These are phyloP conservation scores for Magallana ariakensis DNA, from an alignment of 1,140 invertebrate genomes.

Conservation along the genomic window DNA sequence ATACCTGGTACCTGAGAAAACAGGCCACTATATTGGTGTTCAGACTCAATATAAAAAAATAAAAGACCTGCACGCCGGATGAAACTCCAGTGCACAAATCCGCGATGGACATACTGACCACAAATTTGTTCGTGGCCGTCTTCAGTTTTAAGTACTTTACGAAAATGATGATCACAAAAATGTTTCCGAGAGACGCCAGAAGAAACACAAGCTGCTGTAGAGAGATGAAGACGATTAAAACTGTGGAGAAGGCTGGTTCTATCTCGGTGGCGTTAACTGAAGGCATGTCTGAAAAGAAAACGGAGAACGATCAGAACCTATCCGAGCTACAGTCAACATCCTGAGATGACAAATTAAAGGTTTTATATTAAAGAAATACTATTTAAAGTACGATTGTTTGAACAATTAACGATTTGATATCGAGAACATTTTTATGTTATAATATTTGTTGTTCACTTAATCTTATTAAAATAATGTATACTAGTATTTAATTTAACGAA, in stretches of 20 bases:
- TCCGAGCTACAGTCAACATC: no score
- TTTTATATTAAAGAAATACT: no score
- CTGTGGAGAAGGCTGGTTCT: conserved; percentile 13
- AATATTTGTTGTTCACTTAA: no score
- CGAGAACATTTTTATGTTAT: no score
- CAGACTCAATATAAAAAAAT: conserved; percentile 48
- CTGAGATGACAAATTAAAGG: no score
- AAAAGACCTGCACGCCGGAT: conserved; percentile 52
- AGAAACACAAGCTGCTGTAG: conserved; percentile 57
- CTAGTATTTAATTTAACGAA: no score
- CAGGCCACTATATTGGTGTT: conserved; percentile 39
- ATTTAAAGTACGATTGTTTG: not conserved
- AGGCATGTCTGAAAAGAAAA: not conserved
- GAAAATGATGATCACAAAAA: conserved; percentile 57
- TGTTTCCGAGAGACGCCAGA: conserved; percentile 53
- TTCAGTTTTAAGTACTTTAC: conserved; percentile 48
- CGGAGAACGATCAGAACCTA: not conserved
- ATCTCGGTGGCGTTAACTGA: not conserved
- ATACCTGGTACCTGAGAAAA: conserved; percentile 53
- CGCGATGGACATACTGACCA: conserved; percentile 58
- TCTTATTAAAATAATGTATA: no score
- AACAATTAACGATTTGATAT: no score
- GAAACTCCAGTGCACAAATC: conserved; percentile 57
- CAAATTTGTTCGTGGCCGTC: conserved; percentile 58
- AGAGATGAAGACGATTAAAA: conserved; percentile 48